A percentile compares a stretch with the other conserved stretches of the same genome.
These are phyloP conservation scores for Allacma fusca DNA, from an alignment of 2,888 invertebrate genomes.

Conservation along the genomic window DNA sequence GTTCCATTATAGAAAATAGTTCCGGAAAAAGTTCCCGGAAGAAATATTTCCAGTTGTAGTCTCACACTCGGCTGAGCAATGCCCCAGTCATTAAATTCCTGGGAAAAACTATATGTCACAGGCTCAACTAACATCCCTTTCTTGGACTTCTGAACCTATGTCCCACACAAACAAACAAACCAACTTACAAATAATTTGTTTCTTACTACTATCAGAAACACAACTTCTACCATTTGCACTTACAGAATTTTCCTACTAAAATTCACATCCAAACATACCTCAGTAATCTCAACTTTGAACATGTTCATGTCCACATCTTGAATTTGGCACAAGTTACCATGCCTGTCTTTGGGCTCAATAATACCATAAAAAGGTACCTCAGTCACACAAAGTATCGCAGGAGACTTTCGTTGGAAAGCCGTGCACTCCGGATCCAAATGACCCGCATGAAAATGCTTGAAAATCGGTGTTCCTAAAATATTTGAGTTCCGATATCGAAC, in stretches of 20 bases:
- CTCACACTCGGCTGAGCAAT: conserved; percentile 44
- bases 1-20: conserved; percentile 50
- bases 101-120: conserved; percentile 53
- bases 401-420: conserved; percentile 54
- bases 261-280: too few species aligned
- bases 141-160: conserved; percentile 47
- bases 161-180: conserved; percentile 44
- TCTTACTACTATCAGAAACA: too few species aligned
- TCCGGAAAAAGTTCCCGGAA: conserved; percentile 56
- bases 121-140: conserved; percentile 49
- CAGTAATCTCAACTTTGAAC: conserved; percentile 50
- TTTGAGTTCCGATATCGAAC: conserved; percentile 64
- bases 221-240: too few species aligned
- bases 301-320: conserved; percentile 54
- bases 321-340: conserved; percentile 58
- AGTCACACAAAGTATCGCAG: conserved; percentile 51
- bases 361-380: conserved; percentile 48
- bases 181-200: too few species aligned
- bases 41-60: conserved; percentile 55
- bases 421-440: conserved; percentile 56
- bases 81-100: conserved; percentile 48
- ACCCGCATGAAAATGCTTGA: conserved; percentile 65
- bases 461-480: conserved; percentile 66
- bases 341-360: conserved; percentile 57
- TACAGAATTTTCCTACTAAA: too few species aligned